Base-by-base conservation (phyloP, 2,113 vertebrate species). In the Rostratula benghalensis region DNA sequence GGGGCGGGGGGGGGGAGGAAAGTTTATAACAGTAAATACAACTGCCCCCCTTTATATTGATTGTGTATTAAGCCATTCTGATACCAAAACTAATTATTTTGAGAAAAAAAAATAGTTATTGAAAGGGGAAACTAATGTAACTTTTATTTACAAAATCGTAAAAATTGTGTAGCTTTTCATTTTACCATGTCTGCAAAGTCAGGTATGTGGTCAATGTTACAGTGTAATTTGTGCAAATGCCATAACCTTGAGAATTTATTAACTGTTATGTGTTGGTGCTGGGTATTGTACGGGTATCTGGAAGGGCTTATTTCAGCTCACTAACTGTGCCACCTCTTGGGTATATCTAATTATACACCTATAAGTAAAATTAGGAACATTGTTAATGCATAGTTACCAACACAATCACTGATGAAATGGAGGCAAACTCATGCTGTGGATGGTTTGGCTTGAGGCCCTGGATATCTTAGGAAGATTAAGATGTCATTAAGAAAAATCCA, bases 391-490 rank as follows among this genome's bases (percentile, higher is more conserved):
- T 45, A 50, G 35, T 70, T 87, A 46, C 54, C n/a, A 50, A 37
- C 17, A 70, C 17, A 86, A 24, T 37, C 25, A 27, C 56, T 78
- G 56, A 41, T 0, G 1, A 87, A 95, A 90, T 13, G 16, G 13
- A 79, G 59, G 41, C 39, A 74, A 63, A 68, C 35, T 82, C 69
- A 69, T 39, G 68, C 75, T 92, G 48, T 73, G 85, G 63, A 77
- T 64, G 25, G 31, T 74, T 93, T 85, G 82, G 54, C 77, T 97
- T 94, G 31, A 83, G 75, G 76, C 63, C 51, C 57, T 92, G 70
- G 33, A 11, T 90, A 54, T 68, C 37, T 65, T 50, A 35, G 7
- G 39, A 89, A 87, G 68, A 86, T 87, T 89, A 82, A 95, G 27
- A 84, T 60, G 14, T 48, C 81, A 71, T 93, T 93, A 78, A 74